phyloP scores from a whole-genome alignment of 2,888 invertebrate species.

The Drosophila recens region DNA sequence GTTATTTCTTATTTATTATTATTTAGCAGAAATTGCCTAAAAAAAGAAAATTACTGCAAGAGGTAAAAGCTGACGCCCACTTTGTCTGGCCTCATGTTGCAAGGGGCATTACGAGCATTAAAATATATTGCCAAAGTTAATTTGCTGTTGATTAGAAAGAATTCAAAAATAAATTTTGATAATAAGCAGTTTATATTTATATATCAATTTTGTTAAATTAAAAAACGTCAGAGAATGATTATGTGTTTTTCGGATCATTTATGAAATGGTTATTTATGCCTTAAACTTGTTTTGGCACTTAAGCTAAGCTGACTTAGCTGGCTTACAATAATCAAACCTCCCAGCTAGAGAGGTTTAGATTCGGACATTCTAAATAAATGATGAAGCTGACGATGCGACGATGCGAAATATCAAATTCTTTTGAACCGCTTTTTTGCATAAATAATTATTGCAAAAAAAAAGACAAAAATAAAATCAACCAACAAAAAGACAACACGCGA shows the following conservation, averaged over 20 bases:
- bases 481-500: slow-evolving; percentile 11
- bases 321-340: slow-evolving; percentile 28
- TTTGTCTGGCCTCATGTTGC: slow-evolving; percentile 33
- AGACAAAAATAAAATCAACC: background rate
- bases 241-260: background rate
- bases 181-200: background rate
- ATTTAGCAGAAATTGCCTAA: slow-evolving; percentile 29
- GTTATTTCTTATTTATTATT: slow-evolving; percentile 11
- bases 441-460: slow-evolving; percentile 51
- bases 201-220: slow-evolving; percentile 1
- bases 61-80: slow-evolving; percentile 49
- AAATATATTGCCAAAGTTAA: background rate
- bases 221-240: background rate
- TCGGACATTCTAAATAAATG: slow-evolving; percentile 1
- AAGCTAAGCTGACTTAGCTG: slow-evolving; percentile 24
- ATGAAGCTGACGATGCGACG: slow-evolving; percentile 24
- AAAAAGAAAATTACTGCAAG: slow-evolving; percentile 30
- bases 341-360: slow-evolving; percentile 21
- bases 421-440: slow-evolving; percentile 64
- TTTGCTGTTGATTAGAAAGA: too few species aligned
- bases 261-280: slow-evolving; percentile 16
- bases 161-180: too few species aligned
- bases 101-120: slow-evolving; percentile 16
- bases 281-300: slow-evolving; percentile 64
- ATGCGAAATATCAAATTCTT: slow-evolving; percentile 32